A percentile compares a stretch with the other conserved stretches of the same genome.
Conservation (phyloP, 2,113 vertebrate species). For the Psilopsiagon aymara region DNA sequence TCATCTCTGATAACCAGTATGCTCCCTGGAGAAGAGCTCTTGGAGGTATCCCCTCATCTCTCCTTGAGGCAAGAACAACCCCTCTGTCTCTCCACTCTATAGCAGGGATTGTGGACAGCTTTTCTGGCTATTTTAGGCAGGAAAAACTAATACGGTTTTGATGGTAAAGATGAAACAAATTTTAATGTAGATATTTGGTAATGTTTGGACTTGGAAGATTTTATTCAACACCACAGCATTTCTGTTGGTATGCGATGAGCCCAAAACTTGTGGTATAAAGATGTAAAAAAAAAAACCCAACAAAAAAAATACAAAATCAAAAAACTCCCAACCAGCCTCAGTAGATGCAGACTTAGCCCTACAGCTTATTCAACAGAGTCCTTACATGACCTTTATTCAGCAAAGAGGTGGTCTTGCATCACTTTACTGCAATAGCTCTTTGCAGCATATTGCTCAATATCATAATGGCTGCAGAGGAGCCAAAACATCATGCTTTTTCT, state of each 20-base stretch:
- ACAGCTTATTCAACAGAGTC: not conserved
- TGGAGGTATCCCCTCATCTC: not conserved
- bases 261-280: not conserved
- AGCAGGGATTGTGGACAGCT: not conserved
- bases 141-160: not conserved
- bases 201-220: not conserved
- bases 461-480: constrained; percentile 16
- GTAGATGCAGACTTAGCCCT: not conserved
- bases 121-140: not conserved
- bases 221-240: not conserved
- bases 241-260: not conserved
- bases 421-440: constrained; percentile 7
- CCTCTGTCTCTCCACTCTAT: not conserved
- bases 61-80: not conserved
- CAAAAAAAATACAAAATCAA: not conserved
- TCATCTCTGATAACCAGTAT: not conserved
- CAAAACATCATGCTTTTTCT: constrained; percentile 5
- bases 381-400: not conserved
- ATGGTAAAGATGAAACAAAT: not conserved
- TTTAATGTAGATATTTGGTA: not conserved
- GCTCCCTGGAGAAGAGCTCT: not conserved
- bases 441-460: constrained; percentile 26
- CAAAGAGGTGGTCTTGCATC: constrained; percentile 14
- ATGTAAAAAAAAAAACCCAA: not conserved
- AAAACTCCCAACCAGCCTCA: not conserved